Conservation (phyloP, 2,888 invertebrate species). For the Caenorhabditis afra region DNA sequence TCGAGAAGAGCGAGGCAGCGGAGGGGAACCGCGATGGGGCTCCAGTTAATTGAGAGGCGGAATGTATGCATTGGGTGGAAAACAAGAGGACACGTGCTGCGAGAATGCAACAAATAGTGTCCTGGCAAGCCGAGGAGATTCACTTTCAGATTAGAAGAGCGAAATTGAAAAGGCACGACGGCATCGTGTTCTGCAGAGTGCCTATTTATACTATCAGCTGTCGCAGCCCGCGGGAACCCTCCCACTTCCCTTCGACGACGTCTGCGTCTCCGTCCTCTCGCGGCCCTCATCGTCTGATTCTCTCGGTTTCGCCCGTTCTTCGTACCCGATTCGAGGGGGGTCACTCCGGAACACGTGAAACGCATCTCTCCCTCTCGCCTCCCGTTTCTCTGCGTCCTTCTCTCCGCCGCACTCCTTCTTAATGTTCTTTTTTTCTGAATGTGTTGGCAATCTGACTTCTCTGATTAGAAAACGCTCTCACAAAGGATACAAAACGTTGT, state of each 20-base stretch:
- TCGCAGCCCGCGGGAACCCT: conserved; percentile 46
- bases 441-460: conserved; percentile 16
- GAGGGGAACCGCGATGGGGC: conserved; percentile 31
- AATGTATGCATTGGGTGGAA: conserved; percentile 13
- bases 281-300: conserved; percentile 14
- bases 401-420: conserved; percentile 1
- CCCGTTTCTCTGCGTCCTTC: conserved; percentile 15
- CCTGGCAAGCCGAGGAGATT: background rate
- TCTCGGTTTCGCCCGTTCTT: conserved; percentile 39
- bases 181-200: conserved; percentile 7
- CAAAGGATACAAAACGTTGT: no score
- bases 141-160: conserved; percentile 4
- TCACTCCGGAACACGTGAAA: conserved; percentile 47
- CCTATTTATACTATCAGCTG: conserved; percentile 56
- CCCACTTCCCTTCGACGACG: conserved; percentile 23
- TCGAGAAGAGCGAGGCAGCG: conserved; percentile 16
- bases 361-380: conserved; percentile 21
- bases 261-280: conserved; percentile 21
- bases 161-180: background rate
- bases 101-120: conserved; percentile 21
- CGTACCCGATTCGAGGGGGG: conserved; percentile 34
- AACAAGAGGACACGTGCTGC: conserved; percentile 38
- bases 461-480: no score
- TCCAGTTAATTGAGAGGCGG: conserved; percentile 34
- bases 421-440: conserved; percentile 17